Evolutionary conservation across 1,140 invertebrate species (phyloP), one percentile per base, ranked within the genome.

Genomic region (Drosophila grimshawi): DNA sequence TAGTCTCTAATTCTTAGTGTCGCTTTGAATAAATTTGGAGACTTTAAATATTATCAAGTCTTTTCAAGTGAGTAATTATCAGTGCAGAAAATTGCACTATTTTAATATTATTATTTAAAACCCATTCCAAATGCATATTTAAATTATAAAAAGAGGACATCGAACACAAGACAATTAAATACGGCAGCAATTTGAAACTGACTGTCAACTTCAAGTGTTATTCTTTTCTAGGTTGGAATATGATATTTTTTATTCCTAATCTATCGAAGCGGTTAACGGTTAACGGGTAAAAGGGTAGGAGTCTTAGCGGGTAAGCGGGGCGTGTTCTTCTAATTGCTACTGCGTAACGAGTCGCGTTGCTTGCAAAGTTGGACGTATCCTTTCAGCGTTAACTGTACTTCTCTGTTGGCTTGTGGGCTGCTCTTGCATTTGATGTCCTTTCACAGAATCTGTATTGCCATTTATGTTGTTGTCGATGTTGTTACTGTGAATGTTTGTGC

Each of bases 341-440:
- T 37, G 30, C 37, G 68, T 46, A 67, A 49, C 29, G 60, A 64
- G 60, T 81, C 59, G 68, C 65, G 45, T 51, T 67, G 70, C 70
- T 86, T 76, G 55, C 66, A 86, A 86, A 86, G 53, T 86, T 86
- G 78, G 64, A 60, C 68, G 81, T 81, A 81, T 81, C 75, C 81
- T 86, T 86, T 86, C 76, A 86, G 78, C 83, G 82, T 86, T 81
- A 86, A 86, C 81, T 86, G 81, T 86, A 86, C 81, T 86, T 81
- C 69, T 75, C 56, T 77, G 72, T 85, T 80, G 80, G 75, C 69
- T 82, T 57, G 46, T 52, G 11, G 63, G 63, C 52, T 56, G 53
- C 52, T 56, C 7, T 46, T 49, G 30, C 55, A 73, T 61, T 81
- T 77, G 78, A 57, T 66, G 71, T 74, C 56, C 45, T 55, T 64